Evolutionary conservation across 2,113 vertebrate genomes (phyloP).

Genomic region (Henicopernis longicauda): DNA sequence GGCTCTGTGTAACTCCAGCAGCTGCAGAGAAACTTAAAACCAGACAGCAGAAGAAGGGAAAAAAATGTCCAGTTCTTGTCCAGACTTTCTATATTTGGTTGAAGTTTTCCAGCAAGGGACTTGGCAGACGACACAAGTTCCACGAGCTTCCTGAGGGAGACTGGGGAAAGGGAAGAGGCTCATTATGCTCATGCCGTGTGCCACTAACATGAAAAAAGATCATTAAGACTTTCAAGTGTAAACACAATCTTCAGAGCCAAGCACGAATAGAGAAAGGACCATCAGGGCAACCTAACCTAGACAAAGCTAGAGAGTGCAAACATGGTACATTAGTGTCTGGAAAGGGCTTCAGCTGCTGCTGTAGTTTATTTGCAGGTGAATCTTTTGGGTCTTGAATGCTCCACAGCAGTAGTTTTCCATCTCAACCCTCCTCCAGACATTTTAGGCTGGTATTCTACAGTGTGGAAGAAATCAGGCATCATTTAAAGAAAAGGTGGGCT

Average conservation of each 20-base stretch:
- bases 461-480: not conserved
- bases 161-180: not conserved
- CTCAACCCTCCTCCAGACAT: not conserved
- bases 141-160: slow-evolving; percentile 1
- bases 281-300: not conserved
- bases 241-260: not conserved
- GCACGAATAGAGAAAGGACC: not conserved
- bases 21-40: slow-evolving; percentile 40
- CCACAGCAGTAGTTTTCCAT: not conserved
- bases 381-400: not conserved
- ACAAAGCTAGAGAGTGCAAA: not conserved
- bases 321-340: not conserved
- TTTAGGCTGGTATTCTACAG: not conserved
- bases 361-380: not conserved
- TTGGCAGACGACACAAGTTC: not conserved
- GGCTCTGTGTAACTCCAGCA: slow-evolving; percentile 24
- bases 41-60: not conserved
- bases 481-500: not conserved
- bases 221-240: not conserved
- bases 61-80: not conserved
- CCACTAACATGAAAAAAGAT: not conserved
- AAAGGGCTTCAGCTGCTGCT: not conserved
- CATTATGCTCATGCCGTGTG: not conserved
- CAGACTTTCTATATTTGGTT: slow-evolving; percentile 54
- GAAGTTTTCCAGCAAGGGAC: slow-evolving; percentile 31